Evolutionary conservation across 2,888 invertebrate species (phyloP).

Genomic region (Dinocampus coccinellae): DNA sequence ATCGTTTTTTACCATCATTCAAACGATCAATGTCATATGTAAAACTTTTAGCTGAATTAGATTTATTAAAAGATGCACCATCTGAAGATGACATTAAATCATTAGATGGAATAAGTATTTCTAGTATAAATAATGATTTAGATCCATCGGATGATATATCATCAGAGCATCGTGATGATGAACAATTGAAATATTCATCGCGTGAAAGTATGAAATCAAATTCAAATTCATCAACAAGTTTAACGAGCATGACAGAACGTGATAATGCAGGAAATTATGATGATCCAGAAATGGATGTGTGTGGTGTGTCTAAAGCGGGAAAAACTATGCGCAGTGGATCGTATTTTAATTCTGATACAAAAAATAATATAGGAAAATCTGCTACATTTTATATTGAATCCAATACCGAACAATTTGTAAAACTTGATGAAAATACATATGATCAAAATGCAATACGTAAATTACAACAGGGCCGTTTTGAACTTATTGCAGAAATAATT

Average conservation of each 20-base stretch:
- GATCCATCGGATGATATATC: constrained; percentile 58
- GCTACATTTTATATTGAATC: constrained; percentile 55
- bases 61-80: constrained; percentile 74
- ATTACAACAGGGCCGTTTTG: constrained; percentile 64
- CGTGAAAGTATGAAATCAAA: constrained; percentile 48
- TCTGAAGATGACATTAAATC: constrained; percentile 74
- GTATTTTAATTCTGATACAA: constrained; percentile 51
- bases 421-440: constrained; percentile 56
- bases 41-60: constrained; percentile 80
- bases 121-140: constrained; percentile 67
- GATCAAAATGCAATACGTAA: constrained; percentile 65
- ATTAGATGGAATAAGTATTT: constrained; percentile 72
- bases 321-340: constrained; percentile 49
- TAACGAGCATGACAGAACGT: constrained; percentile 50
- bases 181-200: constrained; percentile 40
- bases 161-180: constrained; percentile 43
- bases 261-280: constrained; percentile 44
- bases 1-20: constrained; percentile 77
- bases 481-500: constrained; percentile 63
- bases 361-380: constrained; percentile 52
- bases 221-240: constrained; percentile 53
- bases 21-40: constrained; percentile 77
- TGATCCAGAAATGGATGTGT: constrained; percentile 45
- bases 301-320: constrained; percentile 38
- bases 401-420: constrained; percentile 53